Percentiles rank a stretch among this genome's conserved stretches.
Evolutionary conservation across 1,140 invertebrate genomes (phyloP).

Genomic region (Thalassaphorura encarpata): DNA sequence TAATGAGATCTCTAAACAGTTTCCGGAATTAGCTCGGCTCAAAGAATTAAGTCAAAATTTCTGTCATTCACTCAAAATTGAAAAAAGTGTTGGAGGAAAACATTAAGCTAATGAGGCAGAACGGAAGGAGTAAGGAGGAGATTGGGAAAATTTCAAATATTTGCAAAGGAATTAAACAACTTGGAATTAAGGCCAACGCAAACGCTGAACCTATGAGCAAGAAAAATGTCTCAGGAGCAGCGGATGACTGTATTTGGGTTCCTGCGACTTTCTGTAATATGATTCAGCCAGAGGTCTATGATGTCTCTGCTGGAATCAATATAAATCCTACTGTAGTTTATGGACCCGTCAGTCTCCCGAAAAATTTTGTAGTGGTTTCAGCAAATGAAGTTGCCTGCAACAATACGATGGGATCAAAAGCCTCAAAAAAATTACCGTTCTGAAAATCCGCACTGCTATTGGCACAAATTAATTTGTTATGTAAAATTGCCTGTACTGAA

Average conservation of each 20-base stretch:
- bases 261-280: constrained; percentile 16
- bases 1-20: constrained; percentile 12
- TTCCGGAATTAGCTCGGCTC: constrained; percentile 16
- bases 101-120: not conserved
- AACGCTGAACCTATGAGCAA: not conserved
- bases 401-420: no score
- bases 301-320: constrained; percentile 6
- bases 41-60: constrained; percentile 21
- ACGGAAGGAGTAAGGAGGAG: constrained; percentile 5
- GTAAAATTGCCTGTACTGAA: no score
- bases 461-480: no score
- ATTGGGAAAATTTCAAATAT: not conserved
- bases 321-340: constrained; percentile 13
- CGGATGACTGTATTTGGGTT: constrained; percentile 6
- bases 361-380: no score
- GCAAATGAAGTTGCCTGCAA: no score
- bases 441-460: no score
- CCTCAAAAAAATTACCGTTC: no score
- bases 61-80: constrained; percentile 17
- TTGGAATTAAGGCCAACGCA: constrained; percentile 4
- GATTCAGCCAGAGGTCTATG: constrained; percentile 9
- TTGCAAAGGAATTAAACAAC: not conserved
- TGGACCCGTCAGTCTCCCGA: constrained; percentile 16
- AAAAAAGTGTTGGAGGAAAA: constrained; percentile 12
- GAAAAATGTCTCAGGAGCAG: not conserved